Evolutionary conservation across 2,113 vertebrate genomes (phyloP), one percentile per base, ranked within the genome.

Genomic region (Oncorhynchus mykiss): DNA sequence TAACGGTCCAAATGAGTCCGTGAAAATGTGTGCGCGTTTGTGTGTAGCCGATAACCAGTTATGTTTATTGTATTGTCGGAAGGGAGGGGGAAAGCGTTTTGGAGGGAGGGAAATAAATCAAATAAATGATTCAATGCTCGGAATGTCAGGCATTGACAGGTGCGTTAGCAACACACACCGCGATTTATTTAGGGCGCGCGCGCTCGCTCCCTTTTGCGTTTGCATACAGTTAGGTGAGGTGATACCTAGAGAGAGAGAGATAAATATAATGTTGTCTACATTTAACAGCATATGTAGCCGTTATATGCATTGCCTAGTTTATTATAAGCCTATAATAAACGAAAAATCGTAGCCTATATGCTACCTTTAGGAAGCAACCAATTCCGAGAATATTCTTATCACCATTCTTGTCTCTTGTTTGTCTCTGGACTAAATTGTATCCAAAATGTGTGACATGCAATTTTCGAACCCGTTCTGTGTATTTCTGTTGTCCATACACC

Each of bases 121-220:
- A 77, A 83, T 66, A 39, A 79, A 86, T 74, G 78, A 71, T 77
- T 78, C 75, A 87, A 9, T 71, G 80, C 68, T 79, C 16, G 78
- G 69, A 74, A 82, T 78, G 79, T 84, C 73, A 80, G 81, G 82
- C 77, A 67, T 86, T 91, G 89, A 86, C 90, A 91, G 88, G 91
- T 89, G 89, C 88, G 88, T 85, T 85, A 85, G 80, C 76, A 82
- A 76, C 76, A 39, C 64, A 62, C 64, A 62, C 73, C 49, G 67
- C 82, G 77, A 86, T 91, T 85, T 84, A 87, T 91, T 86, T 81
- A 73, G 87, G 85, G 82, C 85, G 85, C 74, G 76, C 74, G 29
- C 86, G 79, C 85, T 81, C 82, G 86, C 74, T 83, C 83, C 82
- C 80, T 57, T 27, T 59, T 67, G 24, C 70, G 83, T 82, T 81